A percentile compares a stretch with the other conserved stretches of the same genome.
Conservation (phyloP, 2,797 vertebrate genomes). For the Siniperca scherzeri region DNA sequence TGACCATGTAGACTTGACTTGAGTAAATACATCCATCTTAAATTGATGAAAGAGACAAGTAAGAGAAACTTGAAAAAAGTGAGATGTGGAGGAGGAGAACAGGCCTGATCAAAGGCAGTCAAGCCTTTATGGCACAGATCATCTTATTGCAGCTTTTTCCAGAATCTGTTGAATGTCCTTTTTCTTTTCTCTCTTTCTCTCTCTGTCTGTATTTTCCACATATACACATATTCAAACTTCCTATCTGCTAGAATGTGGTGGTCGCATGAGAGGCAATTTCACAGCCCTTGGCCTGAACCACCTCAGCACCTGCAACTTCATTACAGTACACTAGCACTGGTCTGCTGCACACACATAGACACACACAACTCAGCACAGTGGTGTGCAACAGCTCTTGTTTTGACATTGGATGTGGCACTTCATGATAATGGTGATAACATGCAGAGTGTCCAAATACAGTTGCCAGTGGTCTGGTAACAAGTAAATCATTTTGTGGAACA, state of each 20-base stretch:
- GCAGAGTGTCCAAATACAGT: constrained; percentile 33
- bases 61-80: constrained; percentile 20
- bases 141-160: constrained; percentile 18
- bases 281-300: constrained; percentile 78
- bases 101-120: constrained; percentile 22
- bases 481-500: constrained; percentile 37
- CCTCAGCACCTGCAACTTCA: constrained; percentile 69
- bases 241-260: constrained; percentile 34
- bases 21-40: constrained; percentile 49
- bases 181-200: constrained; percentile 14
- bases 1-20: constrained; percentile 51
- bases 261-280: constrained; percentile 82
- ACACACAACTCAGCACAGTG: constrained; percentile 21
- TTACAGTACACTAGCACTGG: constrained; percentile 41
- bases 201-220: constrained; percentile 1
- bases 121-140: constrained; percentile 14
- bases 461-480: constrained; percentile 43
- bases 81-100: constrained; percentile 16
- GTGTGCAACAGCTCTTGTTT: constrained; percentile 38
- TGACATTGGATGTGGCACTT: constrained; percentile 44
- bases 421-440: constrained; percentile 44
- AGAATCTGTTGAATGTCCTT: constrained; percentile 17
- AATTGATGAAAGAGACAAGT: constrained; percentile 23
- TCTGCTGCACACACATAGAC: constrained; percentile 34
- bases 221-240: constrained; percentile 35